Percentiles rank a stretch among this genome's conserved stretches.
phyloP scores from a whole-genome alignment of 2,888 invertebrate species.

The Imbricaverruca yamaguchii region DNA sequence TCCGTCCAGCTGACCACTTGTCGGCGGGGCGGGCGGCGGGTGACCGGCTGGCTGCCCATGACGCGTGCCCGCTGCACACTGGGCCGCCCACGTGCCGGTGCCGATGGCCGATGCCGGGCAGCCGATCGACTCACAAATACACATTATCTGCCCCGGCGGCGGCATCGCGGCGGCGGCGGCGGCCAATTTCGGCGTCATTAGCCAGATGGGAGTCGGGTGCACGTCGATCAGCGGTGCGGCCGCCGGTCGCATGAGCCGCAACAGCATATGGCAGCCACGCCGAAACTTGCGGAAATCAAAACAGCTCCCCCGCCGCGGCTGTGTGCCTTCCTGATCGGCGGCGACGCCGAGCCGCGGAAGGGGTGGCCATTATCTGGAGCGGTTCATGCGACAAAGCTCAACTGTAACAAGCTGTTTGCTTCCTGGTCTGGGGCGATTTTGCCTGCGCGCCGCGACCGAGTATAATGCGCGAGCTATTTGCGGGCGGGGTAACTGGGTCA shows the following conservation, averaged over 20 bases:
- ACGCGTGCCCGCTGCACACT: too few species aligned
- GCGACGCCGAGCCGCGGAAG: background rate
- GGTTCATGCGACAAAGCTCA: background rate
- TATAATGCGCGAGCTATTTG: background rate
- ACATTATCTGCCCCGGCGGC: background rate
- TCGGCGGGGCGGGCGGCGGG: too few species aligned
- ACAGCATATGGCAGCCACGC: background rate
- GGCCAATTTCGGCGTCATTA: background rate
- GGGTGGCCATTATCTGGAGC: background rate
- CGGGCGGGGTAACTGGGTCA: background rate
- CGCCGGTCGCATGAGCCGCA: background rate
- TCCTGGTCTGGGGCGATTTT: background rate
- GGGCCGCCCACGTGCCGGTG: too few species aligned
- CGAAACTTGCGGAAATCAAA: background rate
- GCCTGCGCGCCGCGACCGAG: background rate
- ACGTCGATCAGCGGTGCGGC: background rate
- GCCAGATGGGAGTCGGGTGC: background rate
- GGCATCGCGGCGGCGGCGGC: background rate
- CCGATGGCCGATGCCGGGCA: background rate
- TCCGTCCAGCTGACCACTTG: too few species aligned
- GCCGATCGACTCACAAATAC: background rate
- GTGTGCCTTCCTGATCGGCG: background rate
- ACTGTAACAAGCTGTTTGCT: constrained; percentile 12
- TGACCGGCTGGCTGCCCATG: too few species aligned
- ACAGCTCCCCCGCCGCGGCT: background rate